Evolutionary conservation across 2,113 vertebrate species (phyloP).

Genomic region (Microcebus lehilahytsara): DNA sequence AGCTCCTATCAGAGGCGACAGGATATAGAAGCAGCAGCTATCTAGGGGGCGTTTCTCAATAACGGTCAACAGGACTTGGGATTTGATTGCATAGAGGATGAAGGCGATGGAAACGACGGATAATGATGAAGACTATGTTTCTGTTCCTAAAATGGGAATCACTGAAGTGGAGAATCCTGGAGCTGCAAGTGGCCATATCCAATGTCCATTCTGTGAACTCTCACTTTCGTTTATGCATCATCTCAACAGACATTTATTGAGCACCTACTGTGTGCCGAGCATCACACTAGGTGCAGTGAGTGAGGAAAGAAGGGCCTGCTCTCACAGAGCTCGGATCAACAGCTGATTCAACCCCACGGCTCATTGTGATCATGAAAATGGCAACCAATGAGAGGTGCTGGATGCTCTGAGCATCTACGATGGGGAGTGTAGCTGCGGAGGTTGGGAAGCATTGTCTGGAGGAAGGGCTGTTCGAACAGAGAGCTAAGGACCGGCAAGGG

Average conservation of each 20-base stretch:
- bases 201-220: neutral
- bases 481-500: neutral
- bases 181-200: neutral
- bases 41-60: neutral
- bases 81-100: neutral
- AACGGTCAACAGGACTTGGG: conserved; percentile 22
- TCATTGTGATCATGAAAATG: neutral
- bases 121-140: neutral
- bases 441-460: neutral
- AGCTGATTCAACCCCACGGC: neutral
- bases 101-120: conserved; percentile 7
- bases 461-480: neutral
- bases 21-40: conserved; percentile 7
- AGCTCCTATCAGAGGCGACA: neutral
- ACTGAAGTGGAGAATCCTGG: neutral
- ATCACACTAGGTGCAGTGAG: neutral
- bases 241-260: neutral
- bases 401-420: neutral
- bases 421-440: neutral
- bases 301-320: neutral
- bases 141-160: neutral
- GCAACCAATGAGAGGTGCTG: neutral
- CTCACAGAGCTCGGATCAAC: neutral
- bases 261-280: neutral
- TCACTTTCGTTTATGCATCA: neutral